Base-by-base conservation (phyloP, 2,888 invertebrate genomes). In the Apocheima hispidaria region DNA sequence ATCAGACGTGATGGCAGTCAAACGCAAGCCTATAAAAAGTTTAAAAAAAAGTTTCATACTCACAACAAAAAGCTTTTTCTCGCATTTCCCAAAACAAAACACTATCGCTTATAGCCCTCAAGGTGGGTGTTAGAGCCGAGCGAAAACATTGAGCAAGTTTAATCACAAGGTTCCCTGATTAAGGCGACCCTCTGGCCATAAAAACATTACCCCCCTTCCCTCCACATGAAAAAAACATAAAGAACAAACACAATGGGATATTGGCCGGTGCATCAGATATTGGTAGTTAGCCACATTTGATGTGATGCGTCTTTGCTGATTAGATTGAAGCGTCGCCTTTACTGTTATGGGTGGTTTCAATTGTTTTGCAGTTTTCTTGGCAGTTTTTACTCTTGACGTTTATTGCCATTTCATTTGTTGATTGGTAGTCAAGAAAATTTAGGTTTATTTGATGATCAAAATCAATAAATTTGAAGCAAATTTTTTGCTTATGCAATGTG, bases 171-270 rank as follows among this genome's bases (percentile, higher is more conserved):
- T 83, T 83, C 87, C 86, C 90, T 92, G 92, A 92, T 92, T 90
- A 92, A 86, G 81, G 83, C 83, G 84, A 84, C 87, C 89, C 88
- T 84, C 84, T 74, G 82, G 86, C 90, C 90, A 89, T 92, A 92
- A 92, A 92, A 92, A 92, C 92, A 92, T 92, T 92, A 92, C 91
- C 92, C 88, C 82, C 84, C n/a, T n/a, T 81, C 87, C 90, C 91
- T 86, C 85, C 84, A 81, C 81, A 81, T 87, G 90, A 92, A 92
- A 81, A n/a, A 91, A 92, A 87, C 89, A 91, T 91, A 91, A 91
- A 92, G 87, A 89, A 89, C 86, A 87, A 89, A 90, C 85, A 92
- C 90, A 90, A 90, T 90, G 86, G 86, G 78, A 81, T 79, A 78
- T 75, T 75, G 82, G 81, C 79, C 81, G 85, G 83, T 88, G 88